phyloP scores from a whole-genome alignment of 2,113 vertebrate genomes.

The Thunnus thynnus region DNA sequence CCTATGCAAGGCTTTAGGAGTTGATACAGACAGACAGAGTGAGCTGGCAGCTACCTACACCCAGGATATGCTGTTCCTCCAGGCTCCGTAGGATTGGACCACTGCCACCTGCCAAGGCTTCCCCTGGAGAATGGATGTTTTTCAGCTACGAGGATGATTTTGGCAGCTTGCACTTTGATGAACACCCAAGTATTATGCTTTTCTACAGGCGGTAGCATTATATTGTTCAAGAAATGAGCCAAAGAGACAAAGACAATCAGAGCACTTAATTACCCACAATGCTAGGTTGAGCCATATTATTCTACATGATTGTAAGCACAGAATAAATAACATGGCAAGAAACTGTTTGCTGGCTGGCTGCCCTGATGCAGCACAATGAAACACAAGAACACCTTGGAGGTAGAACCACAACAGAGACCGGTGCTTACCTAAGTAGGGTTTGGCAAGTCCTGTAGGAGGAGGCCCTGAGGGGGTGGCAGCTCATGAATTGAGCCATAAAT shows the following conservation, averaged over 20 bases:
- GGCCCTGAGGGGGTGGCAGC: neutral
- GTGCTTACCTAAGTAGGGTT: neutral
- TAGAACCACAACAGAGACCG: neutral
- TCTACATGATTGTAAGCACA: slow-evolving; percentile 37
- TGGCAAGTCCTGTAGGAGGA: slow-evolving; percentile 28
- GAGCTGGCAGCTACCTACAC: slow-evolving; percentile 59
- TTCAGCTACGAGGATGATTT: slow-evolving; percentile 58
- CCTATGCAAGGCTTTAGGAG: slow-evolving; percentile 40
- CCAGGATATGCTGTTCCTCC: slow-evolving; percentile 69
- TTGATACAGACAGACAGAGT: slow-evolving; percentile 58
- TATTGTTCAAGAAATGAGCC: slow-evolving; percentile 55
- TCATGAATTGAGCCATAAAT: slow-evolving; percentile 42
- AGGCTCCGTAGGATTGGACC: slow-evolving; percentile 64
- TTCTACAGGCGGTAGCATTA: slow-evolving; percentile 34
- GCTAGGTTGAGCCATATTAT: slow-evolving; percentile 61
- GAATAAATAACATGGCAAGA: slow-evolving; percentile 38
- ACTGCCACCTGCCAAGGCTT: slow-evolving; percentile 67
- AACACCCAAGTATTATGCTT: slow-evolving; percentile 65
- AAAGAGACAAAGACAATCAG: slow-evolving; percentile 68
- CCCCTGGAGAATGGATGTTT: slow-evolving; percentile 66
- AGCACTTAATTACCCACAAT: slow-evolving; percentile 72
- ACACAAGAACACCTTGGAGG: slow-evolving; percentile 40
- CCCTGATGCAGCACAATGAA: slow-evolving; percentile 52
- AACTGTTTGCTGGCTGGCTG: slow-evolving; percentile 47
- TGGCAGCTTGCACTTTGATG: slow-evolving; percentile 65